Base-by-base conservation (phyloP, 2,888 invertebrate species). In the Lydus trimaculatus region DNA sequence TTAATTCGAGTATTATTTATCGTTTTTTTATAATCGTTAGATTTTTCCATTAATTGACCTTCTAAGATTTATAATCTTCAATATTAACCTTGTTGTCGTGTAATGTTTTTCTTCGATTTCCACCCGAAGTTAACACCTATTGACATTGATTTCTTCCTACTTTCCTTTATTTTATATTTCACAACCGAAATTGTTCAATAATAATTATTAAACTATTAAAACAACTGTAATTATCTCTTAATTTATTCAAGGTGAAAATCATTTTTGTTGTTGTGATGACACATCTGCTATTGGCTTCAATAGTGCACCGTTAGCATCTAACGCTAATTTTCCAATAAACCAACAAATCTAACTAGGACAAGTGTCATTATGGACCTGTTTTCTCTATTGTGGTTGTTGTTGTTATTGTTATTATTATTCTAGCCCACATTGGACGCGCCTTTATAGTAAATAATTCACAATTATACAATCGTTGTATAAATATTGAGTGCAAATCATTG, bases 401-500 rank as follows among this genome's bases (percentile, higher is more conserved):
- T n/a, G n/a, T n/a, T n/a, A n/a, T n/a, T n/a, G n/a, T n/a, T n/a
- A n/a, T n/a, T 48, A 11, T 48, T 48, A n/a, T 48, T 48, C 20
- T 48, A 48, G 20, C 20, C 48, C 0, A 48, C 48, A 20, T 36
- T 15, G 20, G 48, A 48, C 48, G 48, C 48, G 20, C 48, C 48
- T 20, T 20, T 9, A 20, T 48, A 20, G 48, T 48, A 48, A 48
- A 48, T 48, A 48, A 48, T 48, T 48, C 48, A 20, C 48, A 48
- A 48, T 48, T 20, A 48, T 48, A 48, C 48, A 48, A 48, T 48
- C 43, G 17, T 43, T 43, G 20, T 20, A 20, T 20, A 8, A 15
- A 59, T 62, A 63, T 63, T 64, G 56, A 61, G 64, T 61, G 64
- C 64, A 63, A 61, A 64, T 67, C 64, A 64, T 8, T 64, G 60